Evolutionary conservation across 92 coral and sea anemone species (phyloP).

Genomic region (Bergia sp.): DNA sequence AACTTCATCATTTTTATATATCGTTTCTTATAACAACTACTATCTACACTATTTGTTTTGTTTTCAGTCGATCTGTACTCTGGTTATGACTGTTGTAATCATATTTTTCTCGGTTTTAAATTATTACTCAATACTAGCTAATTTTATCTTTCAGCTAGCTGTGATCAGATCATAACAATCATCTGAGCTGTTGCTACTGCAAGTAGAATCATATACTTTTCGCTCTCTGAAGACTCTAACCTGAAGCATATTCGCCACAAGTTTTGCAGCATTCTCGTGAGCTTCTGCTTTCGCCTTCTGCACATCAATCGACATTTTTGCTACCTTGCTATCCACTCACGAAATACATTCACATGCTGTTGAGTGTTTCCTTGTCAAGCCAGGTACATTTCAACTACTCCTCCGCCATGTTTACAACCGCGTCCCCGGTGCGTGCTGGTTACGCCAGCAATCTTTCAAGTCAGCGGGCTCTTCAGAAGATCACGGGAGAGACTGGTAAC

Average conservation of each 20-base stretch:
- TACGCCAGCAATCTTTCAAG: conserved; percentile 8
- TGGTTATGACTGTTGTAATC: too few species aligned
- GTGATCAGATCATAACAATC: too few species aligned
- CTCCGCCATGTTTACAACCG: conserved; percentile 36
- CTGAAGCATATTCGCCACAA: conserved; percentile 93
- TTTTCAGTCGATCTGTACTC: not conserved
- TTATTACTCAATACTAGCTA: too few species aligned
- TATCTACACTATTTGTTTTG: not conserved
- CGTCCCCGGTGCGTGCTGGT: conserved; percentile 5
- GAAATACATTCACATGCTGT: too few species aligned
- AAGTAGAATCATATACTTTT: not conserved
- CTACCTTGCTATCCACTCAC: not conserved
- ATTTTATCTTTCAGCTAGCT: too few species aligned
- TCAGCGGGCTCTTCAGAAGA: conserved; percentile 9
- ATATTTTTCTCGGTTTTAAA: too few species aligned
- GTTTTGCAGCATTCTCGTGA: conserved; percentile 89
- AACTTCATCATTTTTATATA: not conserved
- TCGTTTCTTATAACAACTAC: not conserved
- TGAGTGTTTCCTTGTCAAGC: not conserved
- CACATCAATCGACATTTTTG: conserved; percentile 82
- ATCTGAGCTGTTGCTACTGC: too few species aligned
- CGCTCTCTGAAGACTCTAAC: conserved; percentile 46
- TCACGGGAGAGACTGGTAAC: conserved; percentile 18
- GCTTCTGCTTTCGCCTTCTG: conserved; percentile 95
- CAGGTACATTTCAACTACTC: not conserved